Conservation (phyloP, 2,113 vertebrate genomes). For the Phaethon lepturus region DNA sequence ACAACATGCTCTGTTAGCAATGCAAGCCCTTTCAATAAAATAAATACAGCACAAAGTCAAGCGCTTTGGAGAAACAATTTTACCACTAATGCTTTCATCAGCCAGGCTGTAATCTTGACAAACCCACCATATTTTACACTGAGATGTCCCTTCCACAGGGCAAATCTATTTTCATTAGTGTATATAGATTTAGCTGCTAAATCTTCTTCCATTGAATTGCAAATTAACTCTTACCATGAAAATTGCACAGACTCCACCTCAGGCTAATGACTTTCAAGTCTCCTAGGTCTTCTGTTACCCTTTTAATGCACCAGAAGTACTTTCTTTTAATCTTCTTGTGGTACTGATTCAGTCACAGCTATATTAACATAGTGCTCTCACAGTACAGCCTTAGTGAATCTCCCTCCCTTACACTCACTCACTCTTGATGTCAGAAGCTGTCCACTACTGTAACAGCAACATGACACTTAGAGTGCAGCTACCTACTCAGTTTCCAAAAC, state of each 20-base stretch:
- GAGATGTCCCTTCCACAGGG: background rate
- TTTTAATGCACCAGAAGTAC: conserved; percentile 21
- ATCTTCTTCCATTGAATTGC: background rate
- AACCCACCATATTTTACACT: background rate
- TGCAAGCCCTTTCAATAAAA: background rate
- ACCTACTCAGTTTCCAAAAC: background rate
- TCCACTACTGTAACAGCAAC: background rate
- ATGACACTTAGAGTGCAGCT: background rate
- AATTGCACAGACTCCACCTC: background rate
- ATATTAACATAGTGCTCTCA: background rate
- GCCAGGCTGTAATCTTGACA: background rate
- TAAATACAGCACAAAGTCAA: background rate
- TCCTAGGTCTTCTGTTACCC: conserved; percentile 12
- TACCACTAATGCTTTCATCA: background rate
- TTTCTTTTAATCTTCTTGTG: conserved; percentile 22
- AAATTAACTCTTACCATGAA: conserved; percentile 23
- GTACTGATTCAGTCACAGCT: conserved; percentile 46
- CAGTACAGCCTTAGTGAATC: background rate
- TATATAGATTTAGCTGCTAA: background rate
- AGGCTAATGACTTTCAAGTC: conserved; percentile 36
- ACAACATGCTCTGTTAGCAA: background rate
- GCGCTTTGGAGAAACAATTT: background rate
- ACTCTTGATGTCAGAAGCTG: background rate
- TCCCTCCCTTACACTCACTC: background rate
- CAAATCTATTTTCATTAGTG: background rate